Percentiles rank a stretch among this genome's conserved stretches.
Conservation (phyloP, 2,113 vertebrate genomes). For the Gopherus flavomarginatus region DNA sequence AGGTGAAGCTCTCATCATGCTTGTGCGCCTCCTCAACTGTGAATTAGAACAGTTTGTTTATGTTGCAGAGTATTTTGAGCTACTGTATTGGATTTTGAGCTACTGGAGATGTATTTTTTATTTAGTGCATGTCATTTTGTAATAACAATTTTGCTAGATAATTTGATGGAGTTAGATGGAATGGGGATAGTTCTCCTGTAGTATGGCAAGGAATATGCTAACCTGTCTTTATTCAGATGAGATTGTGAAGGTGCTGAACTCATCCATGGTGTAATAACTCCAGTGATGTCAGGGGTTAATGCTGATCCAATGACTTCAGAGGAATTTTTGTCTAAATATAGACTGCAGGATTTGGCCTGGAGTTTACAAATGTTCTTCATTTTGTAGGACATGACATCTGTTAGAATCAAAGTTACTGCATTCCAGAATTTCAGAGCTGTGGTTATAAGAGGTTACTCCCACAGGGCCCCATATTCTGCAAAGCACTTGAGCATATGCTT, state of each 20-base stretch:
- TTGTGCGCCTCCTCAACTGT: slow-evolving; percentile 50
- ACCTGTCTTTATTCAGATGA: neutral
- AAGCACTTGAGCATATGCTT: neutral
- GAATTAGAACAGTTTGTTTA: slow-evolving; percentile 59
- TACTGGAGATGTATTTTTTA: neutral
- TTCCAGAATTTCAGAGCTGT: neutral
- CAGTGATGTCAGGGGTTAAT: neutral
- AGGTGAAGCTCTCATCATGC: slow-evolving; percentile 61
- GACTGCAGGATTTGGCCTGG: neutral
- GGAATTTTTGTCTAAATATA: neutral
- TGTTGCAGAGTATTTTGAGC: slow-evolving; percentile 22
- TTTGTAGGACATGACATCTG: neutral
- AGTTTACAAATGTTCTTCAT: neutral
- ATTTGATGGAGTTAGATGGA: neutral
- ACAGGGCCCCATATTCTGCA: neutral
- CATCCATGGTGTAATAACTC: neutral
- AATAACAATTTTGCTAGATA: neutral
- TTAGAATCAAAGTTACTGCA: neutral
- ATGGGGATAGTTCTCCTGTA: neutral
- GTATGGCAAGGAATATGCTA: neutral
- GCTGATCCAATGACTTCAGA: neutral
- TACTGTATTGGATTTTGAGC: slow-evolving; percentile 19
- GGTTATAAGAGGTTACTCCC: neutral
- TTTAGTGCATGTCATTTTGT: neutral
- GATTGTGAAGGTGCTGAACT: neutral